These are phyloP conservation scores for Drosophila borborema DNA, from an alignment of 2,888 invertebrate species.

Conservation along the genomic window DNA sequence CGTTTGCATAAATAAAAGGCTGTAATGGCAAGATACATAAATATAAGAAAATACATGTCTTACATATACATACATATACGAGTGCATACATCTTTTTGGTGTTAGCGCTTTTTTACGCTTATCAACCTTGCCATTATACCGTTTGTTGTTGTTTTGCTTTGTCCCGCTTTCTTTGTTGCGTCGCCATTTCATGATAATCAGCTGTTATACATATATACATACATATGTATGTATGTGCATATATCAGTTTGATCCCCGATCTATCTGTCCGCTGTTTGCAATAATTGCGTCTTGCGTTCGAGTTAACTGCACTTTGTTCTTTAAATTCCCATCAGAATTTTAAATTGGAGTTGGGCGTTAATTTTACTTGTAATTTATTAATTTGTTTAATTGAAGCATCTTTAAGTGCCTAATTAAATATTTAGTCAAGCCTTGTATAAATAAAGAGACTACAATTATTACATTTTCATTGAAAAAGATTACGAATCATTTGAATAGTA, in stretches of 20 bases:
- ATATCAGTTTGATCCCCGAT: slow-evolving; percentile 54
- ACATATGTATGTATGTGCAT: background rate
- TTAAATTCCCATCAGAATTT: background rate
- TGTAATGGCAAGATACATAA: slow-evolving; percentile 36
- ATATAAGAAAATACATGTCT: slow-evolving; percentile 24
- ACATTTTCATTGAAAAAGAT: background rate
- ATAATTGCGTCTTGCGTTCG: slow-evolving; percentile 37
- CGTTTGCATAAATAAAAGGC: slow-evolving; percentile 45
- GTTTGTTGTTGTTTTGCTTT: slow-evolving; percentile 44
- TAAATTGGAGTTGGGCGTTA: background rate
- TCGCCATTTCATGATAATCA: slow-evolving; percentile 58
- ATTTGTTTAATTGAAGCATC: background rate
- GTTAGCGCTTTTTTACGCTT: slow-evolving; percentile 26
- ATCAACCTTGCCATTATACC: slow-evolving; percentile 38
- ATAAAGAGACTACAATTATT: background rate
- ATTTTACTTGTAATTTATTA: background rate
- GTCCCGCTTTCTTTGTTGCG: slow-evolving; percentile 40
- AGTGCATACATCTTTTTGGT: slow-evolving; percentile 7
- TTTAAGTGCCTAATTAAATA: background rate
- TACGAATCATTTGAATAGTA: background rate
- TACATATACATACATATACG: slow-evolving; percentile 5
- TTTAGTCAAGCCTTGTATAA: background rate
- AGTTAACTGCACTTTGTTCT: slow-evolving; percentile 2
- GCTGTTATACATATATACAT: slow-evolving; percentile 46
- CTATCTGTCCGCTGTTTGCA: background rate